Percentiles rank a stretch among this genome's conserved stretches.
These are phyloP conservation scores for Emydura subglobosa DNA, from an alignment of 2,113 vertebrate genomes.

Conservation along the genomic window DNA sequence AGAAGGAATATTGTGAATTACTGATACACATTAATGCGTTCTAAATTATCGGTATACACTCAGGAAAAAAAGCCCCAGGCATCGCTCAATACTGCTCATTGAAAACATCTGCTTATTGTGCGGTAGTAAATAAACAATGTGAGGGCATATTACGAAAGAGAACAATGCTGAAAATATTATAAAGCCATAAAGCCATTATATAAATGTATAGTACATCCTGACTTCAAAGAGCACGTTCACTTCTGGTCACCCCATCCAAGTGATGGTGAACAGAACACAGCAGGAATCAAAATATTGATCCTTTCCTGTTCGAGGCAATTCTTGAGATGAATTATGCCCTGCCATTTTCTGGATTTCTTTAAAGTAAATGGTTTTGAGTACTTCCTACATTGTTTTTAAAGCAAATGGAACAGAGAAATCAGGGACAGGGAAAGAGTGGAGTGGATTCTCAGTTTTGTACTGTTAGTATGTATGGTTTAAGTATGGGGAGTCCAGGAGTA, in stretches of 20 bases:
- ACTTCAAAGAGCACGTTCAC: rapidly evolving
- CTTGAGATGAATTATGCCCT: neutral
- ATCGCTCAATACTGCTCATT: neutral
- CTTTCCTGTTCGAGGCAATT: rapidly evolving
- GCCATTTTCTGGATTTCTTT: neutral
- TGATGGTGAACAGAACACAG: neutral
- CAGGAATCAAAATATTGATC: neutral
- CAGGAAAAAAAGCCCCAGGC: neutral
- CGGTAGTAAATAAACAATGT: rapidly evolving
- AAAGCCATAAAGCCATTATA: neutral
- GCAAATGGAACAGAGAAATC: neutral
- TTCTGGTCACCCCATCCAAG: neutral
- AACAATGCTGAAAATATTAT: neutral
- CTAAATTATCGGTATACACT: neutral
- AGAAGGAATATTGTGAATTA: constrained; percentile 36
- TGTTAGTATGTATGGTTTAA: neutral
- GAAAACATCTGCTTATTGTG: constrained; percentile 29
- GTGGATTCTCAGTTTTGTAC: neutral
- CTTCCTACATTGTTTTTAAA: neutral
- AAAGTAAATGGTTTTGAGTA: neutral
- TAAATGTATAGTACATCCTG: neutral
- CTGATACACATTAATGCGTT: constrained; percentile 17
- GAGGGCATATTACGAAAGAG: neutral
- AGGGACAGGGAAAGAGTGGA: neutral
- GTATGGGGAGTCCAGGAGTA: neutral